Percentiles rank a stretch among this genome's conserved stretches.
phyloP scores from a whole-genome alignment of 2,888 invertebrate species.

The Sphaeridia pumilis region DNA sequence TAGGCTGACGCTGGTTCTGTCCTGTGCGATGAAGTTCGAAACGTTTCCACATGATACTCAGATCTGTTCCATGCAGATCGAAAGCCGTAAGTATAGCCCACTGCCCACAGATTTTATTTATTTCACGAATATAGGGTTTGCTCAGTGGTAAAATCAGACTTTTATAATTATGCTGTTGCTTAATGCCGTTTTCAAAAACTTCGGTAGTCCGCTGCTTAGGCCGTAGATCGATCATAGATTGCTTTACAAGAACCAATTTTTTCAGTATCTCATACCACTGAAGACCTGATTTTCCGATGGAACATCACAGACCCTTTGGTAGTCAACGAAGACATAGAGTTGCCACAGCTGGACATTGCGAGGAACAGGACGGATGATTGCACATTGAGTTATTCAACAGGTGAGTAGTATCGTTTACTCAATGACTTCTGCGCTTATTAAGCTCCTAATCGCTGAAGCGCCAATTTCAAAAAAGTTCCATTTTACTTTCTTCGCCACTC shows the following conservation, averaged over 20 bases:
- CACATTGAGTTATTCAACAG: conserved; percentile 71
- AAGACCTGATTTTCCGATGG: conserved; percentile 82
- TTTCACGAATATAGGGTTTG: too few species aligned
- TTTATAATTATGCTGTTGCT: too few species aligned
- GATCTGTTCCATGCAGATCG: conserved; percentile 86
- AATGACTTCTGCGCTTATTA: conserved; percentile 18
- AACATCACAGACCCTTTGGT: conserved; percentile 75
- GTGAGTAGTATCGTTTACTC: conserved; percentile 42
- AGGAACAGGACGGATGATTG: conserved; percentile 81
- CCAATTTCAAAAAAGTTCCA: neutral
- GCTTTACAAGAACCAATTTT: too few species aligned
- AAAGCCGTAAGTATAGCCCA: conserved; percentile 68
- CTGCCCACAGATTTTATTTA: too few species aligned
- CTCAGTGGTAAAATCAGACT: too few species aligned
- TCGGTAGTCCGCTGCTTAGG: too few species aligned
- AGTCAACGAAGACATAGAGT: conserved; percentile 73
- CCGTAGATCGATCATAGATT: too few species aligned
- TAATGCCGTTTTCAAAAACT: too few species aligned
- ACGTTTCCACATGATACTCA: conserved; percentile 89
- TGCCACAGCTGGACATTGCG: conserved; percentile 76
- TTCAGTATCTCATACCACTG: conserved; percentile 74
- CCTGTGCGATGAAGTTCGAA: conserved; percentile 90
- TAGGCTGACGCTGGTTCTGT: conserved; percentile 75
- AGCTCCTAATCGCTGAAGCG: too few species aligned
- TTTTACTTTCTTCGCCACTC: conserved; percentile 8